These are phyloP conservation scores for Neria commutata DNA, from an alignment of 2,888 invertebrate species.

Conservation along the genomic window DNA sequence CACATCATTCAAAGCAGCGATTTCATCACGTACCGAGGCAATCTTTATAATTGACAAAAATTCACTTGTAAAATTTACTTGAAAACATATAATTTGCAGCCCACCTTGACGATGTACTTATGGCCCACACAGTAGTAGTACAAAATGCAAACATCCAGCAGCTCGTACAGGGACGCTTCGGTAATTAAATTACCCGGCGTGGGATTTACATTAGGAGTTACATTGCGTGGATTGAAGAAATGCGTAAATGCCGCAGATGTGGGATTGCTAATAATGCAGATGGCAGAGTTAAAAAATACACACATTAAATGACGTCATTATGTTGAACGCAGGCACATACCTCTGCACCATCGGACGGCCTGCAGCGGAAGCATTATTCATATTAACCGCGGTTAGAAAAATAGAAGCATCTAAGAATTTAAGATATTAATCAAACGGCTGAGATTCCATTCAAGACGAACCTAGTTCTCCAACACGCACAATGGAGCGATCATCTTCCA, in stretches of 20 bases:
- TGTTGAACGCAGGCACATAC: neutral
- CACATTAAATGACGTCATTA: neutral
- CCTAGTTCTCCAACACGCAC: slow-evolving; percentile 46
- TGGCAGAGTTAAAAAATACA: neutral
- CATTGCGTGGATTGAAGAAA: slow-evolving; percentile 43
- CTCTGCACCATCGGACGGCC: slow-evolving; percentile 49
- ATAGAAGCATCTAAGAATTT: slow-evolving; percentile 51
- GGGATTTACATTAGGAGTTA: slow-evolving; percentile 32
- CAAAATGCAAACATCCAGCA: slow-evolving; percentile 56
- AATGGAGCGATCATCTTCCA: slow-evolving; percentile 47
- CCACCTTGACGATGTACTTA: slow-evolving; percentile 59
- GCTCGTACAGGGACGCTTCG: slow-evolving; percentile 52
- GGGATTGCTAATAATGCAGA: neutral
- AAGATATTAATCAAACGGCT: slow-evolving; percentile 14
- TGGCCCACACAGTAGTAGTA: slow-evolving; percentile 61
- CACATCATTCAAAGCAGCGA: slow-evolving; percentile 57
- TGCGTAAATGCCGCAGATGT: slow-evolving; percentile 44
- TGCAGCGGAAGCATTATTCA: slow-evolving; percentile 51
- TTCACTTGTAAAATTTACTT: no score
- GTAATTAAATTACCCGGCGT: slow-evolving; percentile 44
- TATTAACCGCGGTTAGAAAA: slow-evolving; percentile 51
- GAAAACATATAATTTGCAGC: neutral
- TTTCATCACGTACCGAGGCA: slow-evolving; percentile 59
- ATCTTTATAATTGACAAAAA: slow-evolving; percentile 41
- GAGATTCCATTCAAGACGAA: slow-evolving; percentile 30